Evolutionary conservation across 2,888 invertebrate species (phyloP).

Genomic region (Tanytarsus gracilentus): DNA sequence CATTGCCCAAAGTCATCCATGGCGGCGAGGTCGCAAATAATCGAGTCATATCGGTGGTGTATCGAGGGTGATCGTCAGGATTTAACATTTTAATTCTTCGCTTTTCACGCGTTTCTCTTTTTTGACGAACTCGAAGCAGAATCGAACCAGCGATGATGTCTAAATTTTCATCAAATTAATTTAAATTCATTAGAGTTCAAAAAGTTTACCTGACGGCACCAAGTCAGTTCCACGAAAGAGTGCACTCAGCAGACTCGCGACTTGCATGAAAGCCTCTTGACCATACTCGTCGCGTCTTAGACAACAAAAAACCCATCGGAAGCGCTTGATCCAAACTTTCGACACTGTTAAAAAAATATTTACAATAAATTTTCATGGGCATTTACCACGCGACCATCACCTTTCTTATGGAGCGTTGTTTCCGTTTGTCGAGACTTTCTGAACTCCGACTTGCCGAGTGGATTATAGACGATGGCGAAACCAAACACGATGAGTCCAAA

Average conservation of each 20-base stretch:
- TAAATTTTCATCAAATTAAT: background rate
- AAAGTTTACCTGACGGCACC: constrained; percentile 54
- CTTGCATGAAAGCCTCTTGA: constrained; percentile 69
- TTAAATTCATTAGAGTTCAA: background rate
- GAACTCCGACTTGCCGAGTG: constrained; percentile 54
- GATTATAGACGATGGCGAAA: constrained; percentile 72
- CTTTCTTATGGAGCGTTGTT: constrained; percentile 54
- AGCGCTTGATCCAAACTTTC: constrained; percentile 63
- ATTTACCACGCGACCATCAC: background rate
- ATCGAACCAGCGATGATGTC: constrained; percentile 83
- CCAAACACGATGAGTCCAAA: constrained; percentile 65
- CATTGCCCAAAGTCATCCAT: constrained; percentile 75
- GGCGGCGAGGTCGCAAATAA: constrained; percentile 57
- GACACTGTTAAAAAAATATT: constrained; percentile 45
- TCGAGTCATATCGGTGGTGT: constrained; percentile 42
- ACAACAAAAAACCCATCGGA: constrained; percentile 67
- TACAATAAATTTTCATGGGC: background rate
- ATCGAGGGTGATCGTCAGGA: constrained; percentile 28
- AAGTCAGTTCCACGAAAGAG: constrained; percentile 77
- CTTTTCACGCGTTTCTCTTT: constrained; percentile 62
- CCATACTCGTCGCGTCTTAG: constrained; percentile 64
- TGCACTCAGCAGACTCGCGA: constrained; percentile 68
- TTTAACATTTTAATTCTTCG: constrained; percentile 45
- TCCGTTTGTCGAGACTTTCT: constrained; percentile 36
- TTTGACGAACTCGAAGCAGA: constrained; percentile 67